Conservation (phyloP, 2,797 vertebrate genomes). For the Galago senegalensis region DNA sequence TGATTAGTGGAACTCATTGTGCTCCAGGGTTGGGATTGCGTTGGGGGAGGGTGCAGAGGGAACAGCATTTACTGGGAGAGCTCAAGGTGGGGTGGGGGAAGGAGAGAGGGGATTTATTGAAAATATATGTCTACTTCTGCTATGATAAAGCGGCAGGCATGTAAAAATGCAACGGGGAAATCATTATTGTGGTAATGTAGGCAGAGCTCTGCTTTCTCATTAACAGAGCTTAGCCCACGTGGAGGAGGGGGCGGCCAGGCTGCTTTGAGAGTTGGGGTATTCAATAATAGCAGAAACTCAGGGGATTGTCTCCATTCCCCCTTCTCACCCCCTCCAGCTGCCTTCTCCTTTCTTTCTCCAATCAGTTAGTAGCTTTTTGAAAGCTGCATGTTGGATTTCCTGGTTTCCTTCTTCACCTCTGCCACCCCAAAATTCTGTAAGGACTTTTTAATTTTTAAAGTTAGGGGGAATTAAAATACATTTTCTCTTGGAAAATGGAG, state of each 20-base stretch:
- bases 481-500: constrained; percentile 60
- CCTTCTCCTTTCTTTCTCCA: constrained; percentile 57
- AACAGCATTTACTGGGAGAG: constrained; percentile 67
- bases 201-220: constrained; percentile 82
- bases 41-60: constrained; percentile 48
- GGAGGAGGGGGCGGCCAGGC: constrained; percentile 60
- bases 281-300: constrained; percentile 80
- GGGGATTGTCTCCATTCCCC: constrained; percentile 70
- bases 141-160: constrained; percentile 71
- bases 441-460: constrained; percentile 73
- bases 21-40: constrained; percentile 69
- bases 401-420: constrained; percentile 13
- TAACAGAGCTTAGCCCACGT: constrained; percentile 73
- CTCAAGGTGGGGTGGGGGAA: constrained; percentile 70
- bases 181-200: constrained; percentile 79
- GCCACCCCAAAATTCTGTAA: constrained; percentile 61
- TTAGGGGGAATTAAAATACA: constrained; percentile 77
- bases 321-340: constrained; percentile 43
- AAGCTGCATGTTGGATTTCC: constrained; percentile 64
- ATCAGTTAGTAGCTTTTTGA: constrained; percentile 65
- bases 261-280: constrained; percentile 78
- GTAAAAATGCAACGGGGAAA: constrained; percentile 72
- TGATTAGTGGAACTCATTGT: constrained; percentile 82
- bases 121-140: constrained; percentile 84
- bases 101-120: constrained; percentile 82